These are phyloP conservation scores for Nephrotoma appendiculata DNA, from an alignment of 2,888 invertebrate species.

Conservation along the genomic window DNA sequence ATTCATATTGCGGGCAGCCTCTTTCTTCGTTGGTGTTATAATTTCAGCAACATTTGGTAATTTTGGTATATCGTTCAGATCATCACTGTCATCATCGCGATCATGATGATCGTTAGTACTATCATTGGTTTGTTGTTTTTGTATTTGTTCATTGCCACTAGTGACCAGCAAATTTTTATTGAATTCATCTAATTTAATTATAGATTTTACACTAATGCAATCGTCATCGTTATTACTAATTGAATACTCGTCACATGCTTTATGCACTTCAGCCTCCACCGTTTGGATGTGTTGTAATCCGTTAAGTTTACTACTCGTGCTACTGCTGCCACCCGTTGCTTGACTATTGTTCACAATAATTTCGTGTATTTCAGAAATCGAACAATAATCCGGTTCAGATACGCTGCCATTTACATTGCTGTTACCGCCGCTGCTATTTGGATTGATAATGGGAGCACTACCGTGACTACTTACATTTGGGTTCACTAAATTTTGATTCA, in stretches of 20 bases:
- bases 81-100: constrained; percentile 17
- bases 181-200: constrained; percentile 6
- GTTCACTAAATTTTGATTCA: not conserved
- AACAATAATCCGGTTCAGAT: constrained; percentile 58
- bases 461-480: not conserved
- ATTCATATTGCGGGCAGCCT: not conserved
- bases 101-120: constrained; percentile 7
- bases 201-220: not conserved
- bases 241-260: constrained; percentile 19
- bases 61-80: constrained; percentile 49
- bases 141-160: not conserved
- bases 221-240: not conserved
- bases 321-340: not conserved
- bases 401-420: constrained; percentile 23
- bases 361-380: constrained; percentile 50
- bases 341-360: not conserved
- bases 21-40: constrained; percentile 50
- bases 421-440: not conserved
- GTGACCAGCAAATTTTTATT: not conserved
- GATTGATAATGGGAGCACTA: not conserved
- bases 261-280: constrained; percentile 36
- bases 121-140: not conserved
- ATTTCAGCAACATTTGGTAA: constrained; percentile 61
- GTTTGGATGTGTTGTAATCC: constrained; percentile 31
- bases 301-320: not conserved